Percentiles rank a stretch among this genome's conserved stretches.
phyloP scores from a whole-genome alignment of 1,140 invertebrate genomes.

The Brachionus asplanchnoidis region DNA sequence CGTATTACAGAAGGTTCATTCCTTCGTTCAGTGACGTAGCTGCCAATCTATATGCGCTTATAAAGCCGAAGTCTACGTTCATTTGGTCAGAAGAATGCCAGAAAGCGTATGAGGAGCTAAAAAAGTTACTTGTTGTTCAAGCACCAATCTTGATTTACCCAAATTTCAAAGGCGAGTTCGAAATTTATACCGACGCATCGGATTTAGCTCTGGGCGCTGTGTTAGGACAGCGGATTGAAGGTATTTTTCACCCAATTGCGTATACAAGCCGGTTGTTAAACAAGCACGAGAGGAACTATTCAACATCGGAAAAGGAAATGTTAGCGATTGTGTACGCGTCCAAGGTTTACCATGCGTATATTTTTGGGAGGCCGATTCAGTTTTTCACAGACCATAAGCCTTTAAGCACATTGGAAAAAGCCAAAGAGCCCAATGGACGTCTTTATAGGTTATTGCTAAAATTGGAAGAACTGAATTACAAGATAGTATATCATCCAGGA shows the following conservation, averaged over 20 bases:
- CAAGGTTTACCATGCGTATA: neutral
- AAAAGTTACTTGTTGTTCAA: slow-evolving; percentile 45
- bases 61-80: slow-evolving; percentile 47
- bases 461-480: neutral
- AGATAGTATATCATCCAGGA: neutral
- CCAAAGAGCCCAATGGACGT: neutral
- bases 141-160: neutral
- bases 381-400: slow-evolving; percentile 19
- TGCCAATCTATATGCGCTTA: slow-evolving; percentile 50
- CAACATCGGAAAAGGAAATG: slow-evolving; percentile 10
- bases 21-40: too few species aligned
- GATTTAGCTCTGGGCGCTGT: neutral
- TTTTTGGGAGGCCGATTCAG: neutral
- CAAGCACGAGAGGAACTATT: too few species aligned
- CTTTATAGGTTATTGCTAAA: neutral
- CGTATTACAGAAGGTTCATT: too few species aligned
- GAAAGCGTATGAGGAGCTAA: slow-evolving; percentile 48
- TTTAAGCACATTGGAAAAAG: neutral
- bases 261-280: neutral
- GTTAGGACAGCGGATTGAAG: neutral
- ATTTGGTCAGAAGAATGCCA: slow-evolving; percentile 47
- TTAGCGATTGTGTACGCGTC: neutral
- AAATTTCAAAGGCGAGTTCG: neutral
- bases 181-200: neutral
- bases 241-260: neutral